A percentile compares a stretch with the other conserved stretches of the same genome.
Evolutionary conservation across 2,113 vertebrate species (phyloP).

Genomic region (Halcyon malimbica): DNA sequence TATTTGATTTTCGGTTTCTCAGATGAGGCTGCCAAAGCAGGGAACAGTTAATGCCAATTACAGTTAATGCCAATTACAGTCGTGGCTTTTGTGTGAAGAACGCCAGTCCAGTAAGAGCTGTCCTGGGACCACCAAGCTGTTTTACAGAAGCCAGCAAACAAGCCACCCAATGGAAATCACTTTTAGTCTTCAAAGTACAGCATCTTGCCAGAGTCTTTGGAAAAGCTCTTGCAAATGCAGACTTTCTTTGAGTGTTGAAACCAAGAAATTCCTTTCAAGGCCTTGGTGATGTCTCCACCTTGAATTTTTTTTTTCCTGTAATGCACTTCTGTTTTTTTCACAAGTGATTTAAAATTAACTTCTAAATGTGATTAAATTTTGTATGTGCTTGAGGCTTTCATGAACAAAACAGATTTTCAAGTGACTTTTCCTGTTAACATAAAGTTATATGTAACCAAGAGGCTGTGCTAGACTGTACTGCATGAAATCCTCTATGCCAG

Average conservation of each 20-base stretch:
- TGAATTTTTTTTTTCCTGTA: neutral
- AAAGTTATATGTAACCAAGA: conserved; percentile 54
- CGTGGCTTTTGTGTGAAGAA: conserved; percentile 39
- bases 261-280: conserved; percentile 46
- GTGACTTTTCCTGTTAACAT: conserved; percentile 73
- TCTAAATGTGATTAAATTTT: conserved; percentile 54
- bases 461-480: conserved; percentile 15
- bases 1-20: conserved; percentile 9
- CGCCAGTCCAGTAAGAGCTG: neutral
- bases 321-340: conserved; percentile 53
- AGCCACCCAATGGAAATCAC: neutral
- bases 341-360: conserved; percentile 43
- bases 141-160: conserved; percentile 13
- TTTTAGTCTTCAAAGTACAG: conserved; percentile 39
- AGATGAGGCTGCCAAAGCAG: neutral
- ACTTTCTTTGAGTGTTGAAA: conserved; percentile 37
- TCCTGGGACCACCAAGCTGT: neutral
- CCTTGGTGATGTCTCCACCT: conserved; percentile 56
- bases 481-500: conserved; percentile 3
- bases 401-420: conserved; percentile 65
- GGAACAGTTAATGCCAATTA: conserved; percentile 37
- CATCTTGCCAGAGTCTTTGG: conserved; percentile 40
- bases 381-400: conserved; percentile 55
- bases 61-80: conserved; percentile 30
- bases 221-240: conserved; percentile 47